Conservation (phyloP, 2,797 vertebrate species). For the Gambusia yucatana region DNA sequence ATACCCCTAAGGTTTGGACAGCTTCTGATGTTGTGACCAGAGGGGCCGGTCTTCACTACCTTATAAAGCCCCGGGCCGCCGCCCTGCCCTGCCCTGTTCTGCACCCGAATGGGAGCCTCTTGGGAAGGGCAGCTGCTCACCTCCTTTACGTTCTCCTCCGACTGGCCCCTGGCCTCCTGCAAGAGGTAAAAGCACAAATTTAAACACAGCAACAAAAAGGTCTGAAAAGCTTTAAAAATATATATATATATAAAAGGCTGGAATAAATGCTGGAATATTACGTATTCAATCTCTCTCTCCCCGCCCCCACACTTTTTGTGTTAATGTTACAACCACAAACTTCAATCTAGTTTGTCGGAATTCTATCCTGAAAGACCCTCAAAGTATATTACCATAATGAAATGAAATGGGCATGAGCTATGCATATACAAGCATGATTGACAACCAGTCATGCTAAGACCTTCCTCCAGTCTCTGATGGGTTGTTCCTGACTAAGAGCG, state of each 20-base stretch:
- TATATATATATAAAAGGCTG: too few relatives aligned
- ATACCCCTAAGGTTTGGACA: conserved; percentile 99
- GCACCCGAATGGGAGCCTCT: conserved; percentile 91
- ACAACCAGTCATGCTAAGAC: too few relatives aligned
- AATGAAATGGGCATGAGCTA: neutral
- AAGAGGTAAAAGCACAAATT: conserved; percentile 82
- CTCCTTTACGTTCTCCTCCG: conserved; percentile 96
- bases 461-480: too few relatives aligned
- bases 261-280: conserved; percentile 1
- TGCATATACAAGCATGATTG: too few relatives aligned
- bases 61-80: conserved; percentile 99
- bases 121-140: conserved; percentile 92
- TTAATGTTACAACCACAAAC: neutral
- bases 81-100: conserved; percentile 90
- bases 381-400: neutral
- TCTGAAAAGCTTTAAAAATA: conserved; percentile 19
- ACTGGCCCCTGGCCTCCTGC: conserved; percentile 93
- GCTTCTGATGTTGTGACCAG: conserved; percentile 99
- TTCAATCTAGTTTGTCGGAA: neutral
- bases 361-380: neutral
- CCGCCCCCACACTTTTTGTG: neutral
- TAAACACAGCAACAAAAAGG: conserved; percentile 43
- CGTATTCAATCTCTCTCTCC: neutral
- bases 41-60: conserved; percentile 99
- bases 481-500: too few relatives aligned